Evolutionary conservation across 2,888 invertebrate genomes (phyloP).

Genomic region (Drosophila parthenogenetica): DNA sequence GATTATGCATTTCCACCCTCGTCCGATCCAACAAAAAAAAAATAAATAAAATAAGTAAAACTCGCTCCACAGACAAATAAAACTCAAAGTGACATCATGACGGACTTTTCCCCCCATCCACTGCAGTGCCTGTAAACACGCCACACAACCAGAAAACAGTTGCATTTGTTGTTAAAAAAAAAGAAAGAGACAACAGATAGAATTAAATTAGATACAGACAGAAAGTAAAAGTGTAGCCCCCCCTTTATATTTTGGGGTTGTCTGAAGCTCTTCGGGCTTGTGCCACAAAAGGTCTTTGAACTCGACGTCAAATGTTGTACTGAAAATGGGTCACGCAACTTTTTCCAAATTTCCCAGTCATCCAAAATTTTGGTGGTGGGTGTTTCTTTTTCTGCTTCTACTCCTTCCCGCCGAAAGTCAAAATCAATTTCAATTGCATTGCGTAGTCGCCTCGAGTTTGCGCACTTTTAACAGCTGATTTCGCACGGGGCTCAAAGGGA

Average conservation of each 20-base stretch:
- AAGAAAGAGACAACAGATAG: slow-evolving; percentile 6
- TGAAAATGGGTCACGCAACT: slow-evolving; percentile 82
- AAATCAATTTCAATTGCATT: slow-evolving; percentile 77
- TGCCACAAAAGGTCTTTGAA: slow-evolving; percentile 81
- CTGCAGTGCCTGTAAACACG: slow-evolving; percentile 14
- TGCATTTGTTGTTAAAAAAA: slow-evolving; percentile 57
- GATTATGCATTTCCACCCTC: slow-evolving; percentile 76
- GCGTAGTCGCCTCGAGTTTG: slow-evolving; percentile 78
- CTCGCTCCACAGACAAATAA: slow-evolving; percentile 41
- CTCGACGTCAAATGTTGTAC: slow-evolving; percentile 70
- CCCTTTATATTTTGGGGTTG: slow-evolving; percentile 61
- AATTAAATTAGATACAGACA: slow-evolving; percentile 61
- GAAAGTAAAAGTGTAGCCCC: slow-evolving; percentile 66
- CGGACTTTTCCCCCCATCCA: slow-evolving; percentile 5
- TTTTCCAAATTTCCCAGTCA: slow-evolving; percentile 55
- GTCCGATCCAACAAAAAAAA: not conserved
- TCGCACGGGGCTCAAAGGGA: slow-evolving; percentile 3
- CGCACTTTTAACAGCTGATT: slow-evolving; percentile 74
- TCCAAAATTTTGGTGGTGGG: slow-evolving; percentile 50
- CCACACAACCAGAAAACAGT: slow-evolving; percentile 69
- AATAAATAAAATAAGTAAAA: not conserved
- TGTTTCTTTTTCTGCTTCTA: slow-evolving; percentile 14
- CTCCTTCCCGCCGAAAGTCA: slow-evolving; percentile 34
- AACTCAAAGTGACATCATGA: slow-evolving; percentile 67
- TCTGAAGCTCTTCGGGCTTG: slow-evolving; percentile 33